Evolutionary conservation across 2,797 vertebrate genomes (phyloP).

Genomic region (Gymnothorax javanicus): DNA sequence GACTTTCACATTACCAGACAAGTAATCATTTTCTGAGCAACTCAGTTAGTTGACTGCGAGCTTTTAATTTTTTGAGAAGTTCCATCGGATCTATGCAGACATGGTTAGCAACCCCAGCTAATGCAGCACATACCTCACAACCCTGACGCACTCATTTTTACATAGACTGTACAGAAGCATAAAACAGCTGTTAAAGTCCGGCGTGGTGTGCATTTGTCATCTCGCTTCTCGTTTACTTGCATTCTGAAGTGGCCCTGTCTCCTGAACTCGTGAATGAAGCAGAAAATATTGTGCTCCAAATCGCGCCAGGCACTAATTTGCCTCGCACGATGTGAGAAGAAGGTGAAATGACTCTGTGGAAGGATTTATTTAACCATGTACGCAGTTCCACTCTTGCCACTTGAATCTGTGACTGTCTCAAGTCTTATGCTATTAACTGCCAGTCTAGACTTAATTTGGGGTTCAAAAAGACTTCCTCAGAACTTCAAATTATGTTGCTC

Average conservation of each 20-base stretch:
- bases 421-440: background rate
- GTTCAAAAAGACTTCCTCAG: background rate
- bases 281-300: background rate
- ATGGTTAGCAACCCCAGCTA: too few species aligned
- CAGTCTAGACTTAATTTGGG: background rate
- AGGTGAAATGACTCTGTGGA: background rate
- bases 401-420: background rate
- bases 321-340: background rate
- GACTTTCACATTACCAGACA: too few species aligned
- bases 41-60: too few species aligned
- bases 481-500: slow-evolving; percentile 1
- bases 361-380: background rate
- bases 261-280: background rate
- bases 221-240: background rate
- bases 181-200: background rate
- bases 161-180: too few species aligned
- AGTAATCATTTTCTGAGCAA: too few species aligned
- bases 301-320: background rate
- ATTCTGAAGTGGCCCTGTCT: background rate
- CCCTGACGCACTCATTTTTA: too few species aligned
- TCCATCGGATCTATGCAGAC: too few species aligned
- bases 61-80: too few species aligned
- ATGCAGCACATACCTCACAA: too few species aligned
- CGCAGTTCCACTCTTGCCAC: background rate
- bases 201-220: background rate